phyloP scores from a whole-genome alignment of 1,140 invertebrate species.

The Hirudo medicinalis region DNA sequence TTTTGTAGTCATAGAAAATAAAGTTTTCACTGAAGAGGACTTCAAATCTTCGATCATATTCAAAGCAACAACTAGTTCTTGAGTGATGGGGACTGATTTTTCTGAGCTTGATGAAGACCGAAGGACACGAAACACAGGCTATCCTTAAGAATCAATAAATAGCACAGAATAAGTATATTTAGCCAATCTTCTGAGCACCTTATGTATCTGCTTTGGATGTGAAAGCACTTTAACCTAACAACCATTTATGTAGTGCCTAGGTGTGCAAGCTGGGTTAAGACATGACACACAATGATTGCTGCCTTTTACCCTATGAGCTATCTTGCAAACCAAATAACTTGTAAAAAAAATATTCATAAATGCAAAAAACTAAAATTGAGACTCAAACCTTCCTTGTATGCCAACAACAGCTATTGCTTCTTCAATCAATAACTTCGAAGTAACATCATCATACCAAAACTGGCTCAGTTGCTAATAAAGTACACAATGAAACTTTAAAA shows the following conservation, averaged over 20 bases:
- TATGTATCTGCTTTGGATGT: too few species aligned
- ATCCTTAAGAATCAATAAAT: constrained; percentile 43
- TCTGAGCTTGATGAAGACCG: constrained; percentile 54
- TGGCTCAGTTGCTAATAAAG: constrained; percentile 78
- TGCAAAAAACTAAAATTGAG: neutral
- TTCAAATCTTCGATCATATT: constrained; percentile 67
- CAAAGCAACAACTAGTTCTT: constrained; percentile 30
- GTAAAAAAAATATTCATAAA: too few species aligned
- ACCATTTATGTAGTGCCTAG: too few species aligned
- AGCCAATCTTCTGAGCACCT: neutral
- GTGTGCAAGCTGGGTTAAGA: neutral
- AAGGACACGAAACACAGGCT: constrained; percentile 76
- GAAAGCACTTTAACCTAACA: too few species aligned
- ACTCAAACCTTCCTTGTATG: constrained; percentile 43
- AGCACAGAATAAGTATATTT: neutral
- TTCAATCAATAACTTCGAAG: constrained; percentile 54
- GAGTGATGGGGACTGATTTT: constrained; percentile 29
- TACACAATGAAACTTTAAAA: neutral
- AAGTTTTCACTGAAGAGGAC: constrained; percentile 60
- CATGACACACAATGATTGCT: neutral
- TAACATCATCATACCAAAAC: constrained; percentile 81
- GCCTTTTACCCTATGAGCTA: too few species aligned
- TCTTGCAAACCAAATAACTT: too few species aligned
- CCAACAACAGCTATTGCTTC: constrained; percentile 48
- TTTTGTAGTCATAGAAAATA: constrained; percentile 75